These are phyloP conservation scores for Calidris pugnax DNA, from an alignment of 2,113 vertebrate genomes.

Conservation along the genomic window DNA sequence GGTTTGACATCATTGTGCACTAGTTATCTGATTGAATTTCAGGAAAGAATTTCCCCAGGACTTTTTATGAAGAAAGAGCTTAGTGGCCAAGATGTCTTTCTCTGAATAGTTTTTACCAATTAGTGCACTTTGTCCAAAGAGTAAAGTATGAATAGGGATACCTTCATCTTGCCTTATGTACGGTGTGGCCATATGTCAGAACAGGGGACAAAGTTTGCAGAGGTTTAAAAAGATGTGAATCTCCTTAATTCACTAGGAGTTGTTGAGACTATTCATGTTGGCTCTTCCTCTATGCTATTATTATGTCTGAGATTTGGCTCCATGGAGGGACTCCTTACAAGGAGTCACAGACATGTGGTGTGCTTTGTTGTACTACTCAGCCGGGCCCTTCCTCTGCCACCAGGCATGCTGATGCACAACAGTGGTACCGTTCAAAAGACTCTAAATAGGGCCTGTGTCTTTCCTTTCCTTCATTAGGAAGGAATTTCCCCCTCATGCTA, in stretches of 20 bases:
- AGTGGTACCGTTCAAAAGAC: background rate
- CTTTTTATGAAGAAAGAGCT: background rate
- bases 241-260: background rate
- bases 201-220: background rate
- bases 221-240: background rate
- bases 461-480: background rate
- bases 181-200: background rate
- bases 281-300: background rate
- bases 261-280: background rate
- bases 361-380: background rate
- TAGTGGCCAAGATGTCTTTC: background rate
- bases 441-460: background rate
- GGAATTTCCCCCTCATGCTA: background rate
- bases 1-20: background rate
- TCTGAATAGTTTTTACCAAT: background rate
- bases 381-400: rapidly evolving
- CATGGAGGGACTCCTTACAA: rapidly evolving
- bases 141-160: background rate
- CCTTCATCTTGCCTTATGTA: background rate
- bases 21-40: background rate
- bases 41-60: background rate
- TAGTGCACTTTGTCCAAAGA: background rate
- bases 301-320: background rate
- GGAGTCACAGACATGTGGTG: background rate
- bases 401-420: background rate